Conservation (phyloP, 2,113 vertebrate species). For the Sylvicapra grimmia region DNA sequence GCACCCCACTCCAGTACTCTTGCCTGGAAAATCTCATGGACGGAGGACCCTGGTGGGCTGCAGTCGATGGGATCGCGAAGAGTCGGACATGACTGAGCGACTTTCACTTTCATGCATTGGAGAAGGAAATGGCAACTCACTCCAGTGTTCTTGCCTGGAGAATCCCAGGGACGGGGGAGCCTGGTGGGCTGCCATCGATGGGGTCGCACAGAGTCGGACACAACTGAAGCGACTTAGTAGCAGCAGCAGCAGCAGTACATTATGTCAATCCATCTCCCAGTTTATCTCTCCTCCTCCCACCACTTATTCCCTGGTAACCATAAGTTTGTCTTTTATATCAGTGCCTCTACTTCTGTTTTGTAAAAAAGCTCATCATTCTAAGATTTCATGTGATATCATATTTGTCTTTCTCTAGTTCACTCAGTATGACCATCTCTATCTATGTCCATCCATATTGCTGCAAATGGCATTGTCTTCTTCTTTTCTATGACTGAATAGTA, state of each 20-base stretch:
- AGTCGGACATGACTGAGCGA: too few species aligned
- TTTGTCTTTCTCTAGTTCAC: background rate
- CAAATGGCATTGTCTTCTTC: background rate
- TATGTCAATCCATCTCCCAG: background rate
- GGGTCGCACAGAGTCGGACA: fast-evolving
- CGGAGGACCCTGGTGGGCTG: too few species aligned
- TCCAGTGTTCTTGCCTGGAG: too few species aligned
- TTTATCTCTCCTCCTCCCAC: background rate
- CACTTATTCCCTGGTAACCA: background rate
- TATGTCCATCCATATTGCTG: background rate
- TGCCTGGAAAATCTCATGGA: too few species aligned
- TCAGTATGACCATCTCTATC: background rate
- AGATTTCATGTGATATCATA: background rate
- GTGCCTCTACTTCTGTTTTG: background rate
- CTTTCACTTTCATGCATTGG: too few species aligned
- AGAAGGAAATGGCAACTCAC: too few species aligned
- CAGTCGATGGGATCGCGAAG: too few species aligned
- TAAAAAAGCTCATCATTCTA: background rate
- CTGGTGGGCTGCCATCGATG: too few species aligned
- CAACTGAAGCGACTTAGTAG: too few species aligned
- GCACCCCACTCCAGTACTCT: too few species aligned
- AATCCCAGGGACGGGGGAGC: too few species aligned
- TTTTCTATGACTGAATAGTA: background rate
- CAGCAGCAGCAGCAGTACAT: background rate
- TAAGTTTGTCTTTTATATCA: background rate